Evolutionary conservation across 2,797 vertebrate genomes (phyloP), one percentile per base, ranked within the genome.

Genomic region (Melopsittacus undulatus): DNA sequence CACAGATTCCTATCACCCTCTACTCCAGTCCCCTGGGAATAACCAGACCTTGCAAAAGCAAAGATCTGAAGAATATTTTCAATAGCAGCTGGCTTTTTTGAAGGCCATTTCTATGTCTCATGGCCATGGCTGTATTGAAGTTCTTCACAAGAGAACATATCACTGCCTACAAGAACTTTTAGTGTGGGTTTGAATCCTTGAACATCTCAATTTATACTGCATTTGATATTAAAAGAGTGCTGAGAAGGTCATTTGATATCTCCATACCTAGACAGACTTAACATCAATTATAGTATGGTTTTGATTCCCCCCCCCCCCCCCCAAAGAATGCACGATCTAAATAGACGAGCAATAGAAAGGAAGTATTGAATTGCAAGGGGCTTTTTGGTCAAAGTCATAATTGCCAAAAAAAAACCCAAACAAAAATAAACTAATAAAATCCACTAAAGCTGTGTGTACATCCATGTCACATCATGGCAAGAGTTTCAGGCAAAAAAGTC

Each of bases 291-390:
- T 29, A 82, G 7, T 24, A 42, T 54, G 21, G 19, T 14, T 82
- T 73, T 79, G 13, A 15, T 26, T 34, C 46, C 34, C 52, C 4
- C 13, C 27, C 20, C 46, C 34, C 52, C 4, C 13, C 27, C 20
- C 17, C 27, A 18, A 73, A 66, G 26, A 64, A 43, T 32, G 13
- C 5, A 27, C 11, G 27, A 11, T 72, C 15, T 74, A 74, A 82
- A 45, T 5, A 82, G 23, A 69, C 17, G 51, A 78, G 6, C 10
- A 85, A 51, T 36, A 85, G 49, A 70, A 77, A 85, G 10, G 22
- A 11, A 77, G 5, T 18, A 52, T 6, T 63, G 21, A 59, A 8
- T 48, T 63, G 4, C 21, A 20, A 22, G 7, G 8, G 0, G 0
- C 2, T 46, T 79, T 57, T 59, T 73, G 3, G 32, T 64, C 5